Conservation (phyloP, 2,888 invertebrate species). For the Deladenus siricidicola region DNA sequence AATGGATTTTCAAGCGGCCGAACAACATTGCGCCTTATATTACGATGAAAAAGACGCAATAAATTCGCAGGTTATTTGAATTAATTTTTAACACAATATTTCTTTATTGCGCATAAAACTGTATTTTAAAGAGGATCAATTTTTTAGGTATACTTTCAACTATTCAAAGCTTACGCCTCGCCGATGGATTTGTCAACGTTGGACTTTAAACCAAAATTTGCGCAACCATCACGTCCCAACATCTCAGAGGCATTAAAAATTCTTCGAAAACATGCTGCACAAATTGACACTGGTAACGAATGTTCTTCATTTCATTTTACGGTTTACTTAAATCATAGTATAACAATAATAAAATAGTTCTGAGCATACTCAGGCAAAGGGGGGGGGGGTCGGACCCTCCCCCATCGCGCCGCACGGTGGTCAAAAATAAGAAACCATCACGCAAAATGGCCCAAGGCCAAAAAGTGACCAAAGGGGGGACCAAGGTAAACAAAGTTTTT, state of each 20-base stretch:
- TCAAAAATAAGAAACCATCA: too few species aligned
- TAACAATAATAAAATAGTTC: too few species aligned
- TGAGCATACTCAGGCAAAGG: too few species aligned
- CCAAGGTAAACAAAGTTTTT: too few species aligned
- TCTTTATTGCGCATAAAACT: too few species aligned
- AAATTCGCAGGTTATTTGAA: slow-evolving; percentile 6
- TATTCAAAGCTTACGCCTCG: slow-evolving; percentile 62
- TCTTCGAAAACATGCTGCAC: slow-evolving; percentile 73
- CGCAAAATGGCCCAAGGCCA: too few species aligned
- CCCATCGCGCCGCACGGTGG: too few species aligned
- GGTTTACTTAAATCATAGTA: too few species aligned
- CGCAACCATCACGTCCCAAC: slow-evolving; percentile 61
- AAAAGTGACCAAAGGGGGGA: too few species aligned
- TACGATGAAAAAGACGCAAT: slow-evolving; percentile 37
- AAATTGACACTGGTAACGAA: slow-evolving; percentile 67
- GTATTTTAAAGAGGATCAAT: too few species aligned
- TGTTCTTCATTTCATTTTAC: neutral
- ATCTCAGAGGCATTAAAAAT: slow-evolving; percentile 71
- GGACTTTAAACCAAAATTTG: neutral
- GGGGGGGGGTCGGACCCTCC: too few species aligned
- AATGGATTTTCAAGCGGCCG: slow-evolving; percentile 72
- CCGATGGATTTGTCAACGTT: slow-evolving; percentile 53
- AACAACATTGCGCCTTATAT: slow-evolving; percentile 65
- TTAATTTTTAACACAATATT: too few species aligned
- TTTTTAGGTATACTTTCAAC: slow-evolving; percentile 61